phyloP scores from a whole-genome alignment of 1,140 invertebrate genomes.

The Saccostrea glomerata region DNA sequence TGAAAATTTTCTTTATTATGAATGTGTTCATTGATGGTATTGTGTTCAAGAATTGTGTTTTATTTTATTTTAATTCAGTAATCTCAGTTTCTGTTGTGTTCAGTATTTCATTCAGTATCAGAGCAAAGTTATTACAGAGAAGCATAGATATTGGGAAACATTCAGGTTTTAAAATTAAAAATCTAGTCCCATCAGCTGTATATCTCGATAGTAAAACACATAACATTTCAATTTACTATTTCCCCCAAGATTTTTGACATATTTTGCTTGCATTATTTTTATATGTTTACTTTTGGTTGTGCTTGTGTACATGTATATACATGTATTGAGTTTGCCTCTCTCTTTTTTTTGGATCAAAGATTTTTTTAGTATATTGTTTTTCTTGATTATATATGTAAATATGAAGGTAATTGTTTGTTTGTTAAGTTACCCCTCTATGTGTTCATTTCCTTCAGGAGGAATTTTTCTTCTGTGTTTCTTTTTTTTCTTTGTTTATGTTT shows the following conservation, averaged over 20 bases:
- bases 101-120: not conserved
- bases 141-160: slow-evolving; percentile 9
- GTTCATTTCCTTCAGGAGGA: slow-evolving; percentile 7
- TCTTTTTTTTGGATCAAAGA: not conserved
- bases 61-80: slow-evolving; percentile 17
- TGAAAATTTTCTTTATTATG: slow-evolving; percentile 5
- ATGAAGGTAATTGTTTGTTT: not conserved
- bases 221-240: not conserved
- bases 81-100: slow-evolving; percentile 28
- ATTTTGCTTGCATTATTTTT: slow-evolving; percentile 26
- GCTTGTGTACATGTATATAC: slow-evolving; percentile 24
- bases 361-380: not conserved
- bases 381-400: slow-evolving; percentile 4
- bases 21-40: slow-evolving; percentile 32
- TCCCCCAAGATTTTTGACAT: not conserved
- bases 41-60: slow-evolving; percentile 21
- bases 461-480: not conserved
- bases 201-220: not conserved
- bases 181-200: slow-evolving; percentile 25
- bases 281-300: slow-evolving; percentile 27
- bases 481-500: not conserved
- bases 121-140: not conserved
- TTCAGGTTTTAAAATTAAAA: slow-evolving; percentile 6
- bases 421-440: slow-evolving; percentile 12
- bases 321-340: slow-evolving; percentile 3